Conservation (phyloP, 2,888 invertebrate species). For the Orchesella flavescens region DNA sequence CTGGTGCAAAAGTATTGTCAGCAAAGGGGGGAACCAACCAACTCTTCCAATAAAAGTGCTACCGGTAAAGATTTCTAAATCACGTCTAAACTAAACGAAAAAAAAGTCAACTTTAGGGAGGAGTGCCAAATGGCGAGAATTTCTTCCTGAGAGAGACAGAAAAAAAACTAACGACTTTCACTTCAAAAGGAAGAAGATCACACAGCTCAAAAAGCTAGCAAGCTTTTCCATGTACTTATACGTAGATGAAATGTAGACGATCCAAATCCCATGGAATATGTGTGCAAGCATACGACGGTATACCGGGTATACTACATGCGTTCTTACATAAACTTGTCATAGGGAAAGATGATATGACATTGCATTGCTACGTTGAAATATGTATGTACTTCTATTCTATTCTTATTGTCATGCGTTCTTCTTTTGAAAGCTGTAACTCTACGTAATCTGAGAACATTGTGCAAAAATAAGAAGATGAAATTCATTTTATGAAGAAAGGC, state of each 20-base stretch:
- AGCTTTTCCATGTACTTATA: neutral
- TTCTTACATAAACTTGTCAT: neutral
- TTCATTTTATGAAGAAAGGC: too few species aligned
- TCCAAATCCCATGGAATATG: neutral
- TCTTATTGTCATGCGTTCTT: neutral
- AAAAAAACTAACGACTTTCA: conserved; percentile 63
- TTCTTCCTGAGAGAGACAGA: conserved; percentile 59
- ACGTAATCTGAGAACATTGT: too few species aligned
- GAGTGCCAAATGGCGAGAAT: conserved; percentile 63
- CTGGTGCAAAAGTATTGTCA: conserved; percentile 17
- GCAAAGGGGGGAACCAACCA: neutral
- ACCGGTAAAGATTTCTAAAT: conserved; percentile 56
- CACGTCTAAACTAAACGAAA: conserved; percentile 39
- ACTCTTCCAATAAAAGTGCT: conserved; percentile 38
- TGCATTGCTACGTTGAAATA: neutral
- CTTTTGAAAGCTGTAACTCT: too few species aligned
- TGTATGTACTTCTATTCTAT: neutral
- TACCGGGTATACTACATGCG: neutral
- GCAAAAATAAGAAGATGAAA: too few species aligned
- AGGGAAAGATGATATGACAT: neutral
- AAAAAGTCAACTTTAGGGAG: conserved; percentile 59
- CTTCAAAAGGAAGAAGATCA: conserved; percentile 54
- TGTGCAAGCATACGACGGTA: neutral
- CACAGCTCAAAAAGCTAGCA: conserved; percentile 30
- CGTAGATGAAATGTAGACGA: neutral